Evolutionary conservation across 2,797 vertebrate genomes (phyloP).

Genomic region (Alectoris magna): DNA sequence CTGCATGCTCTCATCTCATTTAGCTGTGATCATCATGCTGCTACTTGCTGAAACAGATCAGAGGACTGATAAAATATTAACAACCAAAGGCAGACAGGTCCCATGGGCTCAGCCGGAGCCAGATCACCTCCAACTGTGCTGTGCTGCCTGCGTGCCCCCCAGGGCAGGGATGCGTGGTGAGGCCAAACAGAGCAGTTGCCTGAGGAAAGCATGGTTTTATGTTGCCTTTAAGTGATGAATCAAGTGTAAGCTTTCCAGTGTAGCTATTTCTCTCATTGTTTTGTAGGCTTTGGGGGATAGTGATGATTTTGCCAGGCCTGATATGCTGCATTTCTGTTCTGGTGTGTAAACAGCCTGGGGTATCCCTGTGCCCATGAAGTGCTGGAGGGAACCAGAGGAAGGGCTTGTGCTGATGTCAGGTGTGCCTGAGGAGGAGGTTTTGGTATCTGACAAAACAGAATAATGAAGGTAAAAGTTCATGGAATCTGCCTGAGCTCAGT

Average conservation of each 20-base stretch:
- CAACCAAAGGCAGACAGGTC: background rate
- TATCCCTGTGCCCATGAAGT: fast-evolving
- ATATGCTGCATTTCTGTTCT: fast-evolving
- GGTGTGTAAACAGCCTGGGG: fast-evolving
- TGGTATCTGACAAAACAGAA: background rate
- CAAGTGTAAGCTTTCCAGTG: background rate
- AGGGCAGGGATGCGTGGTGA: background rate
- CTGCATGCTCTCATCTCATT: background rate
- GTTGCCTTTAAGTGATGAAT: background rate
- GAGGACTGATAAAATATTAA: slow-evolving; percentile 4
- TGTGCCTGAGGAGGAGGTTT: background rate
- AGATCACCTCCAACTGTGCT: background rate
- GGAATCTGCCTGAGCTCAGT: background rate
- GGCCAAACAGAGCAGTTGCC: background rate
- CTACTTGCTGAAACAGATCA: background rate
- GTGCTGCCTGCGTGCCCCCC: background rate
- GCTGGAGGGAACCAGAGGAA: background rate
- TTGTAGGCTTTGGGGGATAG: background rate
- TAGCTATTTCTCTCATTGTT: background rate
- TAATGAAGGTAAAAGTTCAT: background rate
- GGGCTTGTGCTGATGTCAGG: fast-evolving
- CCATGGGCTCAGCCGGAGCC: background rate
- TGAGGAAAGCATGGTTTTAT: background rate
- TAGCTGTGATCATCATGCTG: background rate
- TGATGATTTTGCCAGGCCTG: background rate